phyloP scores from a whole-genome alignment of 2,113 vertebrate species.

The Charadrius vociferus region DNA sequence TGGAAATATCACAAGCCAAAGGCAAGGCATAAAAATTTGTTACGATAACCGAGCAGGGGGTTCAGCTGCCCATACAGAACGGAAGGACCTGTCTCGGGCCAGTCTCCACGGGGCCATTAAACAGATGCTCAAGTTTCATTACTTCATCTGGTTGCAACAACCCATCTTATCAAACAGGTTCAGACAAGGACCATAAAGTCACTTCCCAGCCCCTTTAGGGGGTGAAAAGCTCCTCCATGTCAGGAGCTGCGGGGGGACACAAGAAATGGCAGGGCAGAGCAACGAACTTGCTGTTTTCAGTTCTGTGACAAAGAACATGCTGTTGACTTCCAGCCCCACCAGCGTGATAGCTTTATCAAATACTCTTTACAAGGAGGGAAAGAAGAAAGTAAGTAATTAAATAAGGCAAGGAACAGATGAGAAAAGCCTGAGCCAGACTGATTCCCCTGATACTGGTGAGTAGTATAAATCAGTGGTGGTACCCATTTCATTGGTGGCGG shows the following conservation, averaged over 20 bases:
- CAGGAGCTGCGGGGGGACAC: rapidly evolving
- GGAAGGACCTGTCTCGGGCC: background rate
- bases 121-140: background rate
- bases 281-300: background rate
- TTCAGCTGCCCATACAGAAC: background rate
- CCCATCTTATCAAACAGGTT: background rate
- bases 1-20: background rate
- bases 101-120: background rate
- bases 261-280: background rate
- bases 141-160: background rate
- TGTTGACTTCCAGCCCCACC: background rate
- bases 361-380: background rate
- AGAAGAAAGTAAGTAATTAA: background rate
- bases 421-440: background rate
- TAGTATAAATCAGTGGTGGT: background rate
- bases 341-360: background rate
- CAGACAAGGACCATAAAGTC: background rate
- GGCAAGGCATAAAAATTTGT: background rate
- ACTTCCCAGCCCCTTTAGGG: background rate
- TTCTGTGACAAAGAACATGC: background rate
- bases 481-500: rapidly evolving
- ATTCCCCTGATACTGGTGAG: background rate
- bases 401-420: background rate
- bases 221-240: background rate
- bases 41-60: rapidly evolving